Base-by-base conservation (phyloP, 2,113 vertebrate genomes). In the Triplophysa tibetana region DNA sequence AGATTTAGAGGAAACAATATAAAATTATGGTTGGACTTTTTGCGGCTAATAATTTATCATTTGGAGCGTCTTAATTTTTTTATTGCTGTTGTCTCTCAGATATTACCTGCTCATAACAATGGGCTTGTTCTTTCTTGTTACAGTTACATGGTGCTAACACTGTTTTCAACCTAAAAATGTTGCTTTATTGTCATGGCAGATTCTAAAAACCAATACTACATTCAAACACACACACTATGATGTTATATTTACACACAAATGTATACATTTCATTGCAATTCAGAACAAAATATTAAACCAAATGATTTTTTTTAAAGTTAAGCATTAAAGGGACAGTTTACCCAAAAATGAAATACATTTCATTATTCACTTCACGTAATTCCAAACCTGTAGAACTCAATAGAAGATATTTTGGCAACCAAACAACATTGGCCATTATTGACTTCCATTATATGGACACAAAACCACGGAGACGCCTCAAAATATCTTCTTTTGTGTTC, bases 1-100 rank as follows among this genome's bases (percentile, higher is more conserved):
- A 92, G 89, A 94, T 94, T 96, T 91, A 84, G 92, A 92, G 91
- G 89, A 92, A 92, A 90, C 10, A 79, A 90, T 91, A 93, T 93
- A 88, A 91, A 84, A 91, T 90, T 89, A 79, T 87, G 85, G 88
- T 89, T 91, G 86, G 87, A 89, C 87, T 91, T 91, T 93, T 90
- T 75, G 91, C 78, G 63, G 85, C 80, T 75, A 9, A 81, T 86
- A 90, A 89, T 91, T 92, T 86, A 90, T 61, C 4, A 50, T 79
- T 82, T 77, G 4, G 81, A 52, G 82, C 84, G 85, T 81, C 45
- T 73, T 75, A 73, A 45, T 45, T 45, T 10, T 23, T 62, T 85
- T 78, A 29, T 56, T 77, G 85, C 85, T 89, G 85, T 83, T 87
- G 75, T 86, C 81, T 74, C 76, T 41, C 77, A 75, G 81, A 58